Percentiles rank a stretch among this genome's conserved stretches.
Evolutionary conservation across 2,113 vertebrate genomes (phyloP).

Genomic region (Caretta caretta): DNA sequence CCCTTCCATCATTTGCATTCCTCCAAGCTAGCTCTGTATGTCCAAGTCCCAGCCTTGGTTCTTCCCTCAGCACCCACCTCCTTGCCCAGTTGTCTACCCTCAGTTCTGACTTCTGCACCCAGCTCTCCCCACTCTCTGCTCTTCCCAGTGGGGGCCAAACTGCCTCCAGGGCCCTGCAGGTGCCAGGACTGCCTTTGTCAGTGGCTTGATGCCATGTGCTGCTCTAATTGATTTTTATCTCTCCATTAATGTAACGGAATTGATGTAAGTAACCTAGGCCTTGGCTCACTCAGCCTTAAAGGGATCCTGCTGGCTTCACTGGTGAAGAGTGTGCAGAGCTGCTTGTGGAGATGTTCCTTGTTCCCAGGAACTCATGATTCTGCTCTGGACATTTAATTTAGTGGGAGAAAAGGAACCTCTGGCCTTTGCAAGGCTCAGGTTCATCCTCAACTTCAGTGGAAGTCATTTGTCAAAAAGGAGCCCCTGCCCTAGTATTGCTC

Average conservation of each 20-base stretch:
- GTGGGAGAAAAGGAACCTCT: background rate
- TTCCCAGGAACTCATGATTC: background rate
- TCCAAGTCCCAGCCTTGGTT: background rate
- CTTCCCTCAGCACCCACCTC: background rate
- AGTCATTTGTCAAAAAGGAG: background rate
- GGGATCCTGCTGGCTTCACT: background rate
- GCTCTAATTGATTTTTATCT: background rate
- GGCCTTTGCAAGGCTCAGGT: background rate
- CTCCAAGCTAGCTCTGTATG: background rate
- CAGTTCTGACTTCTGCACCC: background rate
- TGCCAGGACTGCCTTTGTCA: background rate
- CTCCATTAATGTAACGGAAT: background rate
- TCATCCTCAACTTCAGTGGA: background rate
- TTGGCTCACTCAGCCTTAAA: background rate
- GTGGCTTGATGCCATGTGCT: background rate
- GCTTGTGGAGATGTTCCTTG: background rate
- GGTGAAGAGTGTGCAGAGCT: background rate
- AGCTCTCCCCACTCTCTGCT: background rate
- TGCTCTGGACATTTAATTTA: background rate
- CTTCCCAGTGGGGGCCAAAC: background rate
- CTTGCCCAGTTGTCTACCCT: background rate
- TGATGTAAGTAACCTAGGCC: slow-evolving; percentile 45
- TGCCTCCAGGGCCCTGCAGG: background rate
- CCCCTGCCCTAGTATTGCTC: background rate
- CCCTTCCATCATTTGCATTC: background rate